Conservation (phyloP, 2,888 invertebrate species). For the Protodeltote pygarga region DNA sequence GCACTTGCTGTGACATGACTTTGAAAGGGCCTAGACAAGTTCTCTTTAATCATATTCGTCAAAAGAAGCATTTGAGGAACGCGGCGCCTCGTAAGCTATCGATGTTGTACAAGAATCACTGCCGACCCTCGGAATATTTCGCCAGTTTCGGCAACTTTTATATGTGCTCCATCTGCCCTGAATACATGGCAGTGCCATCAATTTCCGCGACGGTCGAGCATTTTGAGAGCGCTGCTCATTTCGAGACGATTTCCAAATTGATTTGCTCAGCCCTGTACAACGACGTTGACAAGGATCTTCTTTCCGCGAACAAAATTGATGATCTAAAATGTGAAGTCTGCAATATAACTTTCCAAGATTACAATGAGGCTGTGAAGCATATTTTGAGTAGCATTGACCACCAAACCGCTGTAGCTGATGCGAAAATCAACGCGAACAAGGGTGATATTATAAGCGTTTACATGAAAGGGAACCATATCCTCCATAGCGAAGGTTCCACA, state of each 20-base stretch:
- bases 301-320: conserved; percentile 62
- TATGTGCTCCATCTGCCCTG: conserved; percentile 75
- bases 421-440: conserved; percentile 59
- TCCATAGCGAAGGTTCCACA: conserved; percentile 73
- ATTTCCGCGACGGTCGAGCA: conserved; percentile 79
- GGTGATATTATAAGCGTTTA: conserved; percentile 80
- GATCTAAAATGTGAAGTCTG: conserved; percentile 68
- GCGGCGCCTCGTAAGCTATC: conserved; percentile 77
- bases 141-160: conserved; percentile 83
- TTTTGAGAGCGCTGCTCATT: conserved; percentile 71
- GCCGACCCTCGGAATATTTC: conserved; percentile 77
- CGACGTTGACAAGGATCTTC: conserved; percentile 60
- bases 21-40: conserved; percentile 81
- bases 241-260: conserved; percentile 71
- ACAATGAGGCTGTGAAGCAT: conserved; percentile 66
- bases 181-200: conserved; percentile 72
- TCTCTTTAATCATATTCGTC: conserved; percentile 80
- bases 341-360: conserved; percentile 60
- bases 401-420: conserved; percentile 65
- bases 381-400: conserved; percentile 69
- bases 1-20: conserved; percentile 80
- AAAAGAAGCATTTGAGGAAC: conserved; percentile 81
- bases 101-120: conserved; percentile 75
- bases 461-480: conserved; percentile 74
- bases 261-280: conserved; percentile 68